These are phyloP conservation scores for Lithophane ornitopus DNA, from an alignment of 2,888 invertebrate species.

Conservation along the genomic window DNA sequence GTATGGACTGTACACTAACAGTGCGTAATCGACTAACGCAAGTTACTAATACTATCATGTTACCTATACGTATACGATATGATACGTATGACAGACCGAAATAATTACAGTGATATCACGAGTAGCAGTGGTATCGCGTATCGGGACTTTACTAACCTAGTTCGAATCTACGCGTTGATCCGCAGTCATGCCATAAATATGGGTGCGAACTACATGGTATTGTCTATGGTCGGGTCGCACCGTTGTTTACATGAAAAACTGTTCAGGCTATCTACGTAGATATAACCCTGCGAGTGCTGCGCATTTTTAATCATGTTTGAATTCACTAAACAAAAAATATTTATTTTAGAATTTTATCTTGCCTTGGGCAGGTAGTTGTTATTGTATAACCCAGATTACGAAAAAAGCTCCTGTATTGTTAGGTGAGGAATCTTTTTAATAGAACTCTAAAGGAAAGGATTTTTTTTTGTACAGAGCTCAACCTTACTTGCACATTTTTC, in stretches of 20 bases:
- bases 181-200: constrained; percentile 38
- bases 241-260: constrained; percentile 36
- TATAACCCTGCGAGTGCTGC: not conserved
- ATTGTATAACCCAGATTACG: not conserved
- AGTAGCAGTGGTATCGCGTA: constrained; percentile 52
- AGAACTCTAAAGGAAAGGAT: not conserved
- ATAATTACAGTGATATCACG: constrained; percentile 60
- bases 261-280: not conserved
- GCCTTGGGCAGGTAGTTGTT: constrained; percentile 14
- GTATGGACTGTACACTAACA: constrained; percentile 9
- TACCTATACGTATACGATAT: constrained; percentile 45
- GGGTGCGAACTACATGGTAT: constrained; percentile 43
- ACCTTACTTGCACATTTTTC: not conserved
- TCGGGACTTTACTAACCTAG: constrained; percentile 61
- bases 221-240: constrained; percentile 47
- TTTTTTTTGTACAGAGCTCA: not conserved
- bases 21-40: constrained; percentile 53
- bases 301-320: not conserved
- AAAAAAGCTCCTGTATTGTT: constrained; percentile 13
- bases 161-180: constrained; percentile 53
- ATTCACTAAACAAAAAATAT: not conserved
- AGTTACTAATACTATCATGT: constrained; percentile 44
- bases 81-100: constrained; percentile 56
- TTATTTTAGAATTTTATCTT: not conserved
- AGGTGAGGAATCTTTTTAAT: not conserved